A percentile compares a stretch with the other conserved stretches of the same genome.
Conservation (phyloP, 2,113 vertebrate genomes). For the Glaucidium brasilianum region DNA sequence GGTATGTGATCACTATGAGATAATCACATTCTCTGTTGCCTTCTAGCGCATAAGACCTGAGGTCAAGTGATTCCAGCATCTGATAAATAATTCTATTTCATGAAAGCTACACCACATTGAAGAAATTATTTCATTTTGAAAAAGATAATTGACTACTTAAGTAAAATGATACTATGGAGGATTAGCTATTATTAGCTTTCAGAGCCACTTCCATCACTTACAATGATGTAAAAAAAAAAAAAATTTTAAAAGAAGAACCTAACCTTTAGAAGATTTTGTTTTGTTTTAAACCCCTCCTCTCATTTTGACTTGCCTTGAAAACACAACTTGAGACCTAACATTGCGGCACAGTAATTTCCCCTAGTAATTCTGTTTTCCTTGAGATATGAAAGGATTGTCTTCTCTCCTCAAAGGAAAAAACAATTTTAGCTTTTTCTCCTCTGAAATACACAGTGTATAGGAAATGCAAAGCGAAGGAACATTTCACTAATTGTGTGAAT, state of each 20-base stretch:
- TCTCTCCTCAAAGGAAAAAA: neutral
- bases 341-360: neutral
- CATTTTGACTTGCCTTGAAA: neutral
- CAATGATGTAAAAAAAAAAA: neutral
- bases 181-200: neutral
- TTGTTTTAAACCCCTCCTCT: neutral
- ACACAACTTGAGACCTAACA: neutral
- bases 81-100: neutral
- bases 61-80: neutral
- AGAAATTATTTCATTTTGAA: neutral
- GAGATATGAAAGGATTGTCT: neutral
- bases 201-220: neutral
- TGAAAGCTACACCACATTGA: neutral
- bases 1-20: neutral
- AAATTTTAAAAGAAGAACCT: neutral
- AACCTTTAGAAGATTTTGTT: neutral
- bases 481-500: neutral
- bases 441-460: neutral
- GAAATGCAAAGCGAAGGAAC: neutral
- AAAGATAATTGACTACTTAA: neutral
- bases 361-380: neutral
- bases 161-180: neutral
- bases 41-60: neutral
- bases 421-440: neutral
- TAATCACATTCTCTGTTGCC: neutral